phyloP scores from a whole-genome alignment of 2,113 vertebrate species.

The Laticauda colubrina region DNA sequence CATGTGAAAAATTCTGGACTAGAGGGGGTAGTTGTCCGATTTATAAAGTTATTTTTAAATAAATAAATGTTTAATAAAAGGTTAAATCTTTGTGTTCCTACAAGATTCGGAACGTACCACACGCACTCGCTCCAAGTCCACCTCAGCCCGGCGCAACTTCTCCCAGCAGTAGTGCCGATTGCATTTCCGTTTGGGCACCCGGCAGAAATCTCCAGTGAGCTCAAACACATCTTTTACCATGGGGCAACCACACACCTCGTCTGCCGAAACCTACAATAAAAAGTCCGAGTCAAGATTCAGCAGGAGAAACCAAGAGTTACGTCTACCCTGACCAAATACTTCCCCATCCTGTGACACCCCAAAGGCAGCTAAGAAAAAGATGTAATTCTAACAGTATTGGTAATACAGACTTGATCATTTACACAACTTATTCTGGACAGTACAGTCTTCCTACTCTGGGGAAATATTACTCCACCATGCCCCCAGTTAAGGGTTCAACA shows the following conservation, averaged over 20 bases:
- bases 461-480: neutral
- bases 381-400: neutral
- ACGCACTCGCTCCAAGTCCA: slow-evolving; percentile 87
- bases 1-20: neutral
- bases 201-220: slow-evolving; percentile 86
- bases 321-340: neutral
- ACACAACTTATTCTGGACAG: neutral
- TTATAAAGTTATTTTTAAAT: neutral
- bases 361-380: neutral
- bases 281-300: neutral
- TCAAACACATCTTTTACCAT: slow-evolving; percentile 89
- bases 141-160: slow-evolving; percentile 88
- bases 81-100: neutral
- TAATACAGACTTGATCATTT: neutral
- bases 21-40: neutral
- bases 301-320: neutral
- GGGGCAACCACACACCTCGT: slow-evolving; percentile 91
- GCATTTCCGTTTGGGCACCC: slow-evolving; percentile 86
- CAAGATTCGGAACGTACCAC: slow-evolving; percentile 72
- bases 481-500: neutral
- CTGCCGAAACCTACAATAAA: slow-evolving; percentile 75
- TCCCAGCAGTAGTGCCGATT: slow-evolving; percentile 95
- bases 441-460: neutral
- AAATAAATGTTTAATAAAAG: neutral
- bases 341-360: neutral